phyloP scores from a whole-genome alignment of 2,113 vertebrate species.

The Hypanus sabinus region DNA sequence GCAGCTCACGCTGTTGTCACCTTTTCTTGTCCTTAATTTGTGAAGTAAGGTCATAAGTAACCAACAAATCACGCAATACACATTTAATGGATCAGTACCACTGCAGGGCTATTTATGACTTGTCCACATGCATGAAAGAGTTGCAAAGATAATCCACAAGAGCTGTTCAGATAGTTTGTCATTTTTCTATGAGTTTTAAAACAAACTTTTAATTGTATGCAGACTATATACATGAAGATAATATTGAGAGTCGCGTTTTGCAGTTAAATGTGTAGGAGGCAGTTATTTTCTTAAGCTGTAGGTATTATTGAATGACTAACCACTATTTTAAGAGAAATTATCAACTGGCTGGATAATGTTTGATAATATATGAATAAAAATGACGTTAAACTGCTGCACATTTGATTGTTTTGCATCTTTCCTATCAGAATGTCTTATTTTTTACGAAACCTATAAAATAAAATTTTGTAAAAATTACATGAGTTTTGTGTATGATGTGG shows the following conservation, averaged over 20 bases:
- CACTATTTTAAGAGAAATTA: background rate
- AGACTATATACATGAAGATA: conserved; percentile 11
- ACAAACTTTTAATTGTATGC: background rate
- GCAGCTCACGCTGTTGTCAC: background rate
- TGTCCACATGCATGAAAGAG: background rate
- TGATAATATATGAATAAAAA: background rate
- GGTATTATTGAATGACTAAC: background rate
- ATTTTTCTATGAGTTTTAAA: background rate
- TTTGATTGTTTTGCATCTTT: background rate
- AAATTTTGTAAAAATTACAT: background rate
- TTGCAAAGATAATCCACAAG: background rate
- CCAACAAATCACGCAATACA: background rate
- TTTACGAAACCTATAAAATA: background rate
- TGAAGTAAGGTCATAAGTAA: background rate
- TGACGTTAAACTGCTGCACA: background rate
- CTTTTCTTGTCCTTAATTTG: conserved; percentile 3
- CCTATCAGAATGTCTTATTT: background rate
- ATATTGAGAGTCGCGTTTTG: background rate
- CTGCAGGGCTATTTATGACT: background rate
- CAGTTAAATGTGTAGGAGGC: background rate
- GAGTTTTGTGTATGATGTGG: background rate
- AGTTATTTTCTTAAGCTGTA: background rate
- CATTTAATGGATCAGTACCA: background rate
- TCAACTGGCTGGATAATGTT: background rate
- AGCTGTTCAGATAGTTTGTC: background rate